Percentiles rank a stretch among this genome's conserved stretches.
Evolutionary conservation across 1,140 invertebrate genomes (phyloP).

Genomic region (Camponotus floridanus): DNA sequence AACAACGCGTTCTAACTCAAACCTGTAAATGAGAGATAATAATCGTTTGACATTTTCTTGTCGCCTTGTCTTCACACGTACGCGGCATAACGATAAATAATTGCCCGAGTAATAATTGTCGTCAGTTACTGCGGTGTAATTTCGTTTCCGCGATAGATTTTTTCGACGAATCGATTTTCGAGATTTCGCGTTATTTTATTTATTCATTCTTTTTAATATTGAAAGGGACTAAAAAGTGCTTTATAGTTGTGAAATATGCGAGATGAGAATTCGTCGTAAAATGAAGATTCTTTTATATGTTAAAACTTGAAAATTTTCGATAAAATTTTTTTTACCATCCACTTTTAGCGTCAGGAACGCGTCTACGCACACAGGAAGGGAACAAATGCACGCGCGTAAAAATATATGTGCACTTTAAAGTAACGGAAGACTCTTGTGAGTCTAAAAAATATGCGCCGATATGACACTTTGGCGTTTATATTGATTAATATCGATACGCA

Average conservation of each 20-base stretch:
- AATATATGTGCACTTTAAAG: neutral
- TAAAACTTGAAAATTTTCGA: neutral
- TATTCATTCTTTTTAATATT: too few species aligned
- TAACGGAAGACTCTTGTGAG: neutral
- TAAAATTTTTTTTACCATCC: neutral
- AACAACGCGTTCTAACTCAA: slow-evolving; percentile 22
- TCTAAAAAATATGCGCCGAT: slow-evolving; percentile 31
- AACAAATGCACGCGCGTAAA: neutral
- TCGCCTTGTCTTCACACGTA: neutral
- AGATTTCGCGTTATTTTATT: too few species aligned
- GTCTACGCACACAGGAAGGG: too few species aligned
- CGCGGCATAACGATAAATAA: slow-evolving; percentile 15
- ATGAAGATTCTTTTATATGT: neutral
- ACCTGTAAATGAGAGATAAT: slow-evolving; percentile 29
- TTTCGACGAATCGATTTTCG: neutral
- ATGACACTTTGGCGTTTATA: slow-evolving; percentile 10
- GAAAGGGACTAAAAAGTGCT: too few species aligned
- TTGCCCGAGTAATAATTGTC: neutral
- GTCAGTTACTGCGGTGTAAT: too few species aligned
- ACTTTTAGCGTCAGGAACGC: neutral
- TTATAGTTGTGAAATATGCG: neutral
- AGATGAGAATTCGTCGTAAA: neutral
- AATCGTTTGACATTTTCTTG: slow-evolving; percentile 13
- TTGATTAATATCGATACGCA: slow-evolving; percentile 23
- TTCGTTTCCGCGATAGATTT: neutral